Percentiles rank a stretch among this genome's conserved stretches.
phyloP scores from a whole-genome alignment of 2,888 invertebrate genomes.

The Clitarchus hookeri region DNA sequence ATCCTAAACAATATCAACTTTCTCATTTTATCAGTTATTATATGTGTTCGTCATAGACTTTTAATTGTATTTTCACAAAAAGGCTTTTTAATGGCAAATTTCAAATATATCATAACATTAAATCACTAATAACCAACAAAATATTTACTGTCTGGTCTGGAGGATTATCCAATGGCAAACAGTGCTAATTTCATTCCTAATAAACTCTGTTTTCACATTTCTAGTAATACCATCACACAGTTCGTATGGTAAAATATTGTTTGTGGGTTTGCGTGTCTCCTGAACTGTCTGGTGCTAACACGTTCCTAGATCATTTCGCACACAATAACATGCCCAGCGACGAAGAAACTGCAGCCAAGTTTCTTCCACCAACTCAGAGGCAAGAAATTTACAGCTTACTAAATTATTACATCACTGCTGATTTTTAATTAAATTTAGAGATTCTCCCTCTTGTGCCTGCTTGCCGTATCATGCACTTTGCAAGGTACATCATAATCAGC shows the following conservation, averaged over 20 bases:
- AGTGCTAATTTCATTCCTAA: not conserved
- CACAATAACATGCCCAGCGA: not conserved
- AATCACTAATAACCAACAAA: not conserved
- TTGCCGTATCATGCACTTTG: not conserved
- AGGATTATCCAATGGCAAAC: not conserved
- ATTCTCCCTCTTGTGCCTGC: not conserved
- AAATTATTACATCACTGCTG: not conserved
- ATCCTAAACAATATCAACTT: not conserved
- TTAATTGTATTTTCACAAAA: not conserved
- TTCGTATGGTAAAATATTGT: not conserved
- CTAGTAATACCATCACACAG: not conserved
- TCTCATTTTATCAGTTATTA: not conserved
- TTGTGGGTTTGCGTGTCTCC: not conserved
- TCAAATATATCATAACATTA: not conserved
- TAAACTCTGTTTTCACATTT: conserved; percentile 1
- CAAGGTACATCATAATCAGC: not conserved
- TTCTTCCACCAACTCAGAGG: not conserved
- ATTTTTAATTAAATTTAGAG: not conserved
- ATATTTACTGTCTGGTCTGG: not conserved
- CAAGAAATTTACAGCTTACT: not conserved
- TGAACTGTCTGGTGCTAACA: no score
- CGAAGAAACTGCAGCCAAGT: not conserved
- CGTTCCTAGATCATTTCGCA: not conserved
- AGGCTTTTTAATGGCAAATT: not conserved
- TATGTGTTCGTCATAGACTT: not conserved